Percentiles rank a stretch among this genome's conserved stretches.
Evolutionary conservation across 2,113 vertebrate species (phyloP).

Genomic region (Salvelinus namaycush): DNA sequence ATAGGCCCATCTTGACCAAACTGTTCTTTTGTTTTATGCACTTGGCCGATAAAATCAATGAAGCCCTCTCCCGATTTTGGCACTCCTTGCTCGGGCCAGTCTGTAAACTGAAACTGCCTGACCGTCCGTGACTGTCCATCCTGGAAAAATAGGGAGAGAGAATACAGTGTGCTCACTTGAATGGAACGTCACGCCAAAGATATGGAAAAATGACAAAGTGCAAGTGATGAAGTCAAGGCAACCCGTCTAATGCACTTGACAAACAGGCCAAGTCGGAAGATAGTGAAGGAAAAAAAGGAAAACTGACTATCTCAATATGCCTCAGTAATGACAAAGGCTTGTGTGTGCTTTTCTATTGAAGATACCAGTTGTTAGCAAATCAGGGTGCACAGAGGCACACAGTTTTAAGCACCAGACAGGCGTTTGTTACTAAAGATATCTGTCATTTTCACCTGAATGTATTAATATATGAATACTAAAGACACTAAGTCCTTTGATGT

Average conservation of each 20-base stretch:
- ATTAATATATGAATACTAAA: slow-evolving; percentile 52
- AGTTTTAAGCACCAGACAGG: slow-evolving; percentile 36
- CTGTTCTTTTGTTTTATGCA: slow-evolving; percentile 99
- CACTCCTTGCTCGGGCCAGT: slow-evolving; percentile 99
- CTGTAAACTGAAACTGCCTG: slow-evolving; percentile 98
- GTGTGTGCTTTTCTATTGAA: slow-evolving; percentile 18
- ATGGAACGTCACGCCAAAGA: slow-evolving; percentile 37
- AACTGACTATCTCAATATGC: no score
- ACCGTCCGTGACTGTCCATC: slow-evolving; percentile 98
- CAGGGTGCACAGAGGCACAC: not conserved
- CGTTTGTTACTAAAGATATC: slow-evolving; percentile 52
- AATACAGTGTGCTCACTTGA: not conserved
- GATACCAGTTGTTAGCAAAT: not conserved
- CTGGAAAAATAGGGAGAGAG: slow-evolving; percentile 63
- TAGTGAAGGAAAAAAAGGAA: no score
- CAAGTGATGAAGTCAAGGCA: not conserved
- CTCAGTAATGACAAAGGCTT: not conserved
- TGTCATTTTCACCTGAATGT: slow-evolving; percentile 60
- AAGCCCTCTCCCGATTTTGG: slow-evolving; percentile 99
- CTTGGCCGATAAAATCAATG: slow-evolving; percentile 99
- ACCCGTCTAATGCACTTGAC: not conserved
- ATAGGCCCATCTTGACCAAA: slow-evolving; percentile 99
- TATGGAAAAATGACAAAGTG: slow-evolving; percentile 1
- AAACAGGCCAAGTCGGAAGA: not conserved
- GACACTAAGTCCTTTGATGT: slow-evolving; percentile 68